Evolutionary conservation across 2,797 vertebrate species (phyloP).

Genomic region (Caiman crocodilus): DNA sequence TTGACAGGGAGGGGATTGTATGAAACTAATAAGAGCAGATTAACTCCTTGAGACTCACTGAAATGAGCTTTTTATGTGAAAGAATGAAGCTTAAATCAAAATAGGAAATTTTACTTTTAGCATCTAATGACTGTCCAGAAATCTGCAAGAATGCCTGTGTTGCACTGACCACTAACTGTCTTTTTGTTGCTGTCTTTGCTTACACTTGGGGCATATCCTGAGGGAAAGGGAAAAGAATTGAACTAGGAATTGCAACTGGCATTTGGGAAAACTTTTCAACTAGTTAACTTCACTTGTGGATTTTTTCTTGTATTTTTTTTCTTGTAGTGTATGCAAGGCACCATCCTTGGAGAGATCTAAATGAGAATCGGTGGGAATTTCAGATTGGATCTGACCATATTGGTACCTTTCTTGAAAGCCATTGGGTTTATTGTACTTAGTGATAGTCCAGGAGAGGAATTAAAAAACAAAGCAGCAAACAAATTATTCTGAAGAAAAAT

Average conservation of each 20-base stretch:
- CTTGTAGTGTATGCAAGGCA: too few species aligned
- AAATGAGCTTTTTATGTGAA: background rate
- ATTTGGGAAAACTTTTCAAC: background rate
- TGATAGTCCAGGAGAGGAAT: background rate
- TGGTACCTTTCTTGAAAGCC: too few species aligned
- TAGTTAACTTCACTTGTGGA: background rate
- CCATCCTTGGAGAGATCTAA: too few species aligned
- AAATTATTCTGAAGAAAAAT: background rate
- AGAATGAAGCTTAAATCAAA: slow-evolving; percentile 21
- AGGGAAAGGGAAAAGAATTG: background rate
- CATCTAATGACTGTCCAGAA: slow-evolving; percentile 25
- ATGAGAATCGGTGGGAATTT: background rate
- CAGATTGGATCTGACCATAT: background rate
- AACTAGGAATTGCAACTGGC: background rate
- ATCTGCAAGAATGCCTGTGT: accelerated
- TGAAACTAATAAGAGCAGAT: background rate
- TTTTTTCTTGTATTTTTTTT: too few species aligned
- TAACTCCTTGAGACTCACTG: background rate
- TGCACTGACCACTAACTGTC: background rate
- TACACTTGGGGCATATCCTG: background rate
- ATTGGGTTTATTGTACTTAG: background rate
- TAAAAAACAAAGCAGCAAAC: background rate
- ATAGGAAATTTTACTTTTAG: background rate
- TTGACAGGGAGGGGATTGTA: background rate
- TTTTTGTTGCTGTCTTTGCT: background rate